Base-by-base conservation (phyloP, 2,113 vertebrate genomes). In the Lamprotornis superbus region DNA sequence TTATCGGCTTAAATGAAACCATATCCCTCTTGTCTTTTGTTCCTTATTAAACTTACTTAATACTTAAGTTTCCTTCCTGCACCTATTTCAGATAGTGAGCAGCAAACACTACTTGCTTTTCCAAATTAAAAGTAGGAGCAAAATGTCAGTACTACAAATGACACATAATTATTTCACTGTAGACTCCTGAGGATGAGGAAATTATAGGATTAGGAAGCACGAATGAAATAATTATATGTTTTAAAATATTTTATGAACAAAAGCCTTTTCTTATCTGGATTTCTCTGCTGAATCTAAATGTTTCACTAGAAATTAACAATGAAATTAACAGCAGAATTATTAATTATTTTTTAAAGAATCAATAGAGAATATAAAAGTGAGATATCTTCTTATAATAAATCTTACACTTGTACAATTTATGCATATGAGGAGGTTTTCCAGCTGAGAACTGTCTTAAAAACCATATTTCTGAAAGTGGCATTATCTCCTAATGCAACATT, bases 221-320 rank as follows among this genome's bases (percentile, higher is more conserved):
- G 65, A 57, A 89, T 65, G 59, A 87, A 95, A 80, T 95, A 90
- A 95, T 89, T 91, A 60, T 35, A 69, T 50, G 1, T 94, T 82
- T 93, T 94, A 31, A 83, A 95, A 80, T 83, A 65, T n/a, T 83
- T 80, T 30, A 57, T 49, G 73, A 95, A 85, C 53, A 94, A 84
- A 87, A 87, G 63, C 14, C 71, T 55, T 90, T 78, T 63, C 83
- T 87, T 84, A 60, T 64, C n/a, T 2, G 0, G 12, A 60, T 89
- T 96, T 79, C n/a, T 86, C 23, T 76, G 14, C 30, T 46, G n/a
- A 89, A 25, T 75, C 94, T 33, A 71, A 94, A 69, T 25, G 33
- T 40, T 95, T 89, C 53, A 68, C 25, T 60, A 75, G 73, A 94
- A 91, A 92, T 87, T 61, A 87, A 55, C 1, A 5, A 33, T 44